These are phyloP conservation scores for Hydrolagus colliei DNA, from an alignment of 2,797 vertebrate species.

Conservation along the genomic window DNA sequence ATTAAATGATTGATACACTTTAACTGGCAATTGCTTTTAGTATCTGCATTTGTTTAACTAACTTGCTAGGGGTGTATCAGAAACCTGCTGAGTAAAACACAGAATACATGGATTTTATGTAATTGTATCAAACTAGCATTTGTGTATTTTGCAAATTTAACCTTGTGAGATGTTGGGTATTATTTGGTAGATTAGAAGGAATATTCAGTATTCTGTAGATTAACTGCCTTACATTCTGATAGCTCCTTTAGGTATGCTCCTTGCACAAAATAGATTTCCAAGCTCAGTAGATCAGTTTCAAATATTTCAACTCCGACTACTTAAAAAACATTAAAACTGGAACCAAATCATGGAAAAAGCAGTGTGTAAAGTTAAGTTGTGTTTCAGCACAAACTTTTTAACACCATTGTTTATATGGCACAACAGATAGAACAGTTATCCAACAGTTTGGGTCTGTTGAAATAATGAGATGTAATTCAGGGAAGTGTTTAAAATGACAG, in stretches of 20 bases:
- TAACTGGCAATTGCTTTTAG: neutral
- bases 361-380: conserved; percentile 22
- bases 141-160: conserved; percentile 91
- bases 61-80: neutral
- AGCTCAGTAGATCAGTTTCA: conserved; percentile 11
- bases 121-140: conserved; percentile 85
- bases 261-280: conserved; percentile 51
- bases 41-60: conserved; percentile 2
- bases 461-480: conserved; percentile 24
- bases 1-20: conserved; percentile 7
- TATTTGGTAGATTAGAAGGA: conserved; percentile 71
- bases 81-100: conserved; percentile 72
- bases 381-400: conserved; percentile 18
- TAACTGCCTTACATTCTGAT: conserved; percentile 92
- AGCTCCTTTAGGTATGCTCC: conserved; percentile 54
- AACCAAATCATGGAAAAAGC: neutral
- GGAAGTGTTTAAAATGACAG: conserved; percentile 25
- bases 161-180: conserved; percentile 90
- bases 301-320: too few species aligned
- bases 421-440: neutral
- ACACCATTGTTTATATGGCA: conserved; percentile 28
- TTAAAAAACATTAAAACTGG: conserved; percentile 1
- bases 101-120: conserved; percentile 90
- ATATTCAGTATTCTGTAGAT: conserved; percentile 87
- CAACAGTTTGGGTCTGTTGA: conserved; percentile 8